These are phyloP conservation scores for Loxodonta africana DNA, from an alignment of 2,113 vertebrate species.

Conservation along the genomic window DNA sequence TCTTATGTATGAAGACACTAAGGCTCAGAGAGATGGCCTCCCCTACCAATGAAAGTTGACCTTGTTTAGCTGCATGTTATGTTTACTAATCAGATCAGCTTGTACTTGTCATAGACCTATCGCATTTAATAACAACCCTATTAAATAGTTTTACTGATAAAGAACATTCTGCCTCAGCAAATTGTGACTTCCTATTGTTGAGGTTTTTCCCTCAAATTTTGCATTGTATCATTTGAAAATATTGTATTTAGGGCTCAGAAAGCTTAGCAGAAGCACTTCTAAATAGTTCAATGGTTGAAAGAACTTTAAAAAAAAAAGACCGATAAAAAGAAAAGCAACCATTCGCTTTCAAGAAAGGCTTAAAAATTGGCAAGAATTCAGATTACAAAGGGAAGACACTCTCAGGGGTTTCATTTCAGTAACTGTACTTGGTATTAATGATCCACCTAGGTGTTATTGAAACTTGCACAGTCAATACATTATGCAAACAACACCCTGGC, in stretches of 20 bases:
- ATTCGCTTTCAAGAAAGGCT: conserved; percentile 56
- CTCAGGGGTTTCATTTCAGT: conserved; percentile 57
- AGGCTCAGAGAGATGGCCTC: background rate
- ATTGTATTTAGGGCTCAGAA: background rate
- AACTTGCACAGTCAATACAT: conserved; percentile 41
- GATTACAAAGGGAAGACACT: conserved; percentile 34
- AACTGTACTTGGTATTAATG: conserved; percentile 72
- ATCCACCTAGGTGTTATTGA: conserved; percentile 63
- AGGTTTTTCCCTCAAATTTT: background rate
- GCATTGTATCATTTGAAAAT: conserved; percentile 1
- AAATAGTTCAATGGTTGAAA: conserved; percentile 1
- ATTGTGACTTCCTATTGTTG: background rate
- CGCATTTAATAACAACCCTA: background rate
- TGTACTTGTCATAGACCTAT: background rate
- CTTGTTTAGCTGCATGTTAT: background rate
- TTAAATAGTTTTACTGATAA: conserved; percentile 21
- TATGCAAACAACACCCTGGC: conserved; percentile 66
- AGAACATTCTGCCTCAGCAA: background rate
- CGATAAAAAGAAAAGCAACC: background rate
- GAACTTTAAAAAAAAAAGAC: background rate
- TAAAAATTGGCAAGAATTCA: conserved; percentile 60
- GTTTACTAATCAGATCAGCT: background rate
- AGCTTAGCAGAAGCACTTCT: conserved; percentile 20
- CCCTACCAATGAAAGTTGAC: background rate
- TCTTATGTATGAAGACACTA: background rate